Evolutionary conservation across 2,797 vertebrate genomes (phyloP).

Genomic region (Propithecus perrieri): DNA sequence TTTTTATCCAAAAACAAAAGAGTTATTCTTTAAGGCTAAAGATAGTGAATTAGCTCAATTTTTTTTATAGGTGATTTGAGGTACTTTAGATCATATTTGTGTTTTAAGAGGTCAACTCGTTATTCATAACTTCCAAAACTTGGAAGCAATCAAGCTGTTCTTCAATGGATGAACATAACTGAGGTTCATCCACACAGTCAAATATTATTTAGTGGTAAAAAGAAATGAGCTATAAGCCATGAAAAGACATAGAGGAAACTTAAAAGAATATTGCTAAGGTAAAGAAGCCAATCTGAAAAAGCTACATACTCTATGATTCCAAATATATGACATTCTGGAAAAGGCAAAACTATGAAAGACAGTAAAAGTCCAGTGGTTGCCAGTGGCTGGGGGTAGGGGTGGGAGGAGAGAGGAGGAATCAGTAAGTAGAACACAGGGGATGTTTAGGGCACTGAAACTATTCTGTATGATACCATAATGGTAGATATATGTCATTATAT

Average conservation of each 20-base stretch:
- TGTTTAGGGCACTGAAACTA: background rate
- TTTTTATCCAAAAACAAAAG: background rate
- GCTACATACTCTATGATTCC: background rate
- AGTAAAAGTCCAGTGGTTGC: background rate
- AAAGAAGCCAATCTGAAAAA: slow-evolving; percentile 4
- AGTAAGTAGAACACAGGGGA: background rate
- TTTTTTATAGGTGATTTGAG: background rate
- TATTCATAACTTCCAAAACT: slow-evolving; percentile 15
- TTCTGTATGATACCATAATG: background rate
- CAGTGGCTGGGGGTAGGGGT: background rate
- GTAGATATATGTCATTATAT: background rate
- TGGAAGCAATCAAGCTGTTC: background rate
- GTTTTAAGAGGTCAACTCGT: slow-evolving; percentile 10
- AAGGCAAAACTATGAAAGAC: background rate
- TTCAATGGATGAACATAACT: background rate
- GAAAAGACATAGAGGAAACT: background rate
- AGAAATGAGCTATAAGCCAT: background rate
- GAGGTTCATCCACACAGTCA: background rate
- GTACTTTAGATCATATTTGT: background rate
- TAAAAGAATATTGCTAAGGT: background rate
- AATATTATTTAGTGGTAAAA: background rate
- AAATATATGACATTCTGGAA: background rate
- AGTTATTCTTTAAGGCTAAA: slow-evolving; percentile 19
- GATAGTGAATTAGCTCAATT: background rate
- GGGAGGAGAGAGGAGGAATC: background rate